Percentiles rank a stretch among this genome's conserved stretches.
Evolutionary conservation across 2,888 invertebrate genomes (phyloP).

Genomic region (Watsonalla binaria): DNA sequence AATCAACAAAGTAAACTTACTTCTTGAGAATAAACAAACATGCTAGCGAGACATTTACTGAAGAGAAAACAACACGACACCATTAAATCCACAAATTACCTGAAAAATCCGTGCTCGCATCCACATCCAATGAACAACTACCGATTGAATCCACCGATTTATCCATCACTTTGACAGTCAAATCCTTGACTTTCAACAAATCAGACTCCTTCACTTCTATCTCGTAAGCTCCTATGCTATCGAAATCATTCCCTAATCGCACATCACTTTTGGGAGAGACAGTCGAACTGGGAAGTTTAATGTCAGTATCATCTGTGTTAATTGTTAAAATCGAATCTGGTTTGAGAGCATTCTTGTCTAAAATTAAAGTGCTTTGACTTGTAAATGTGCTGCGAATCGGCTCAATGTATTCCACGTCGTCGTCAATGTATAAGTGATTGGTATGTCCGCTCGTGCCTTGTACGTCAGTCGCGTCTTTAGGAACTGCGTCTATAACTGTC

Average conservation of each 20-base stretch:
- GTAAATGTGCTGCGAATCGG: conserved; percentile 73
- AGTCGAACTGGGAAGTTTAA: conserved; percentile 66
- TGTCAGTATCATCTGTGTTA: conserved; percentile 69
- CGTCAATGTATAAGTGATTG: conserved; percentile 61
- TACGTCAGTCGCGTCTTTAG: conserved; percentile 64
- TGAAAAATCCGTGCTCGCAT: conserved; percentile 86
- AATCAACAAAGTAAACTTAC: not conserved
- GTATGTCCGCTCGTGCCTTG: conserved; percentile 66
- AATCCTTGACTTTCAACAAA: conserved; percentile 56
- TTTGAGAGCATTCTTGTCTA: conserved; percentile 61
- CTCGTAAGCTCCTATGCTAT: conserved; percentile 69
- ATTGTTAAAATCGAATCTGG: conserved; percentile 63
- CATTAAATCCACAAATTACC: conserved; percentile 71
- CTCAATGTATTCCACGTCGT: conserved; percentile 73
- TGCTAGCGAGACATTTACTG: conserved; percentile 24
- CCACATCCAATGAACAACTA: conserved; percentile 91
- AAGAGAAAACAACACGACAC: conserved; percentile 28
- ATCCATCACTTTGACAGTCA: conserved; percentile 82
- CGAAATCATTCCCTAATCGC: conserved; percentile 49
- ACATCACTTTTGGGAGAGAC: conserved; percentile 62
- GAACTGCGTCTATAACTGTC: conserved; percentile 66
- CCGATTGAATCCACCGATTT: conserved; percentile 91
- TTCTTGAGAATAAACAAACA: conserved; percentile 1
- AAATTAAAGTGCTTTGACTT: conserved; percentile 69
- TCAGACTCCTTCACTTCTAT: conserved; percentile 70